phyloP scores from a whole-genome alignment of 2,797 vertebrate species.

The Simalia tracyae region DNA sequence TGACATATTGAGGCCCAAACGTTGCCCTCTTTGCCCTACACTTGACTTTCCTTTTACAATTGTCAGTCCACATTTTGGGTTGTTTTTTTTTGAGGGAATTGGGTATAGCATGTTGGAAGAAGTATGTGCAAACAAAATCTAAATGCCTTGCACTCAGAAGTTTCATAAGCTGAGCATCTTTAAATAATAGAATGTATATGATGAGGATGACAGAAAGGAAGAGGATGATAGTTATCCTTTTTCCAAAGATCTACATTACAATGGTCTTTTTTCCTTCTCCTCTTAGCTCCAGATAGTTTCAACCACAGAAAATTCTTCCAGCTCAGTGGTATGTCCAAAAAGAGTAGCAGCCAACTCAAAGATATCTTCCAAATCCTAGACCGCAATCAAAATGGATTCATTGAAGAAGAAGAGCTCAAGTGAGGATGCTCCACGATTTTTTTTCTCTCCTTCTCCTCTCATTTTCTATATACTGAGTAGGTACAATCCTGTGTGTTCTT shows the following conservation, averaged over 20 bases:
- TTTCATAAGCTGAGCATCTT: background rate
- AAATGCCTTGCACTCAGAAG: background rate
- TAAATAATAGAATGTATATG: background rate
- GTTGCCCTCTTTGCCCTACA: too few species aligned
- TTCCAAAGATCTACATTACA: background rate
- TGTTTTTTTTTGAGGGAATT: background rate
- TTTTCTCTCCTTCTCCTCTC: background rate
- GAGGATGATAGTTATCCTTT: background rate
- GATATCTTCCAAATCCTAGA: slow-evolving; percentile 90
- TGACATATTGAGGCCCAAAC: background rate
- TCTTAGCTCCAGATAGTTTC: slow-evolving; percentile 89
- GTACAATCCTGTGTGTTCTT: background rate
- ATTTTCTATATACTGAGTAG: background rate
- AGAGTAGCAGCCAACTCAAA: slow-evolving; percentile 86
- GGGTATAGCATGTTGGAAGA: background rate
- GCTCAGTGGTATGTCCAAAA: slow-evolving; percentile 89
- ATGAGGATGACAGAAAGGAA: background rate
- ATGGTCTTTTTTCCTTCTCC: background rate
- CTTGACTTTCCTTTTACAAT: background rate
- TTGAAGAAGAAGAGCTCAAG: slow-evolving; percentile 94
- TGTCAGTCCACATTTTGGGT: background rate
- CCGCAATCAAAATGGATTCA: slow-evolving; percentile 89
- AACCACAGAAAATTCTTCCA: slow-evolving; percentile 94
- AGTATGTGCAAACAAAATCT: background rate
- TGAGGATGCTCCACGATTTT: slow-evolving; percentile 64